These are phyloP conservation scores for Neopelma chrysocephalum DNA, from an alignment of 2,797 vertebrate species.

Conservation along the genomic window DNA sequence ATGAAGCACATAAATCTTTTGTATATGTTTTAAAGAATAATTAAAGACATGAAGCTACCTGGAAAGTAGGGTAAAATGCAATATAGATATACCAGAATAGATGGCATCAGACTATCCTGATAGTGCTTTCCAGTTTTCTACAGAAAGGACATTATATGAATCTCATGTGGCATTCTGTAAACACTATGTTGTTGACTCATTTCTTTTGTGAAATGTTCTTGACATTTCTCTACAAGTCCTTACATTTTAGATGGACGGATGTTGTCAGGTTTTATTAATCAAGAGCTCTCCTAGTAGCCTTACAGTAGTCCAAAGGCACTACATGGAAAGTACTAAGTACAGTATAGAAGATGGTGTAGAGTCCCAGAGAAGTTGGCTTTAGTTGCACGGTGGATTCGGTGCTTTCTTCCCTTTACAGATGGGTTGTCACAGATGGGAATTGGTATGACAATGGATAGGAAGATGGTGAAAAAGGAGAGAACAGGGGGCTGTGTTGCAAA, in stretches of 20 bases:
- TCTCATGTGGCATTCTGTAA: neutral
- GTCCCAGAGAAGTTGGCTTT: neutral
- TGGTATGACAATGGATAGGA: neutral
- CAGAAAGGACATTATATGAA: neutral
- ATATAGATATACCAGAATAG: neutral
- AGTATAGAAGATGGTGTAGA: neutral
- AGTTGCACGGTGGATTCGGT: neutral
- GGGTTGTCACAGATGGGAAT: neutral
- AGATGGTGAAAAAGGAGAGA: neutral
- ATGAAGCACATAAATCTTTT: neutral
- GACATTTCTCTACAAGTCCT: neutral
- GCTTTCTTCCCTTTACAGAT: neutral
- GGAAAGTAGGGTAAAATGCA: neutral
- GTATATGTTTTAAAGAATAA: neutral
- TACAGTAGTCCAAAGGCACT: neutral
- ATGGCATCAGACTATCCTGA: neutral
- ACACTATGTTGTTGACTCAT: neutral
- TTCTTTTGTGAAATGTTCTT: neutral
- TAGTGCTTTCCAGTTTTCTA: neutral
- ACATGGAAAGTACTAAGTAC: neutral
- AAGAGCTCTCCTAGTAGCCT: neutral
- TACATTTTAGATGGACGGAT: neutral
- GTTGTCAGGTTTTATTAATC: neutral
- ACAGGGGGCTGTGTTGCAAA: neutral
- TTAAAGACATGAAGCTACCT: neutral